Conservation (phyloP, 2,797 vertebrate species). For the Holocentrus rufus region DNA sequence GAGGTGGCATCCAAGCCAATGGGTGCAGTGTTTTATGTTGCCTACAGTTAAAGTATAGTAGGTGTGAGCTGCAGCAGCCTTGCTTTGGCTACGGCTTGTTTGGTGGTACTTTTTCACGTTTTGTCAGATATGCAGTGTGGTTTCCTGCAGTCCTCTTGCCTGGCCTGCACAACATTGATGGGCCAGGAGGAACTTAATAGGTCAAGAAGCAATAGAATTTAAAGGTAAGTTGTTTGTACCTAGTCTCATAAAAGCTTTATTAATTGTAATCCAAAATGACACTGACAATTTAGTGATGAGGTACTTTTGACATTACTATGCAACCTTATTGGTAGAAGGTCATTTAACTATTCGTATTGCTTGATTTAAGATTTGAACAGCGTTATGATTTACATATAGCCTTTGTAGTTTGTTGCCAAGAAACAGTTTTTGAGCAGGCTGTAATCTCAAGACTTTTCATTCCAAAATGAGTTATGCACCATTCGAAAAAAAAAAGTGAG, state of each 20-base stretch:
- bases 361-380: no score
- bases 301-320: background rate
- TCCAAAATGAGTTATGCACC: no score
- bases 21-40: slow-evolving; percentile 17
- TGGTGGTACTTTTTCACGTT: slow-evolving; percentile 5
- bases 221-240: background rate
- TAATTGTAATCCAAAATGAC: background rate
- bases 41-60: slow-evolving; percentile 23
- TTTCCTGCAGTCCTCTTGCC: no score
- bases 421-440: no score
- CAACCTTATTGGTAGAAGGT: background rate
- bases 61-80: slow-evolving; percentile 5
- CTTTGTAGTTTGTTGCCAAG: background rate
- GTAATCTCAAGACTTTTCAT: background rate
- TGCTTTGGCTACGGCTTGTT: slow-evolving; percentile 26
- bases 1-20: slow-evolving; percentile 33
- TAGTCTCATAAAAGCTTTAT: background rate
- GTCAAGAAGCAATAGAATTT: no score
- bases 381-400: no score
- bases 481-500: background rate
- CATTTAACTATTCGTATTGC: no score
- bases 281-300: background rate
- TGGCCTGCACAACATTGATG: no score
- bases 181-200: no score
- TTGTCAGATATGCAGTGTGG: no score